phyloP scores from a whole-genome alignment of 2,888 invertebrate species.

The Caenorhabditis angaria region DNA sequence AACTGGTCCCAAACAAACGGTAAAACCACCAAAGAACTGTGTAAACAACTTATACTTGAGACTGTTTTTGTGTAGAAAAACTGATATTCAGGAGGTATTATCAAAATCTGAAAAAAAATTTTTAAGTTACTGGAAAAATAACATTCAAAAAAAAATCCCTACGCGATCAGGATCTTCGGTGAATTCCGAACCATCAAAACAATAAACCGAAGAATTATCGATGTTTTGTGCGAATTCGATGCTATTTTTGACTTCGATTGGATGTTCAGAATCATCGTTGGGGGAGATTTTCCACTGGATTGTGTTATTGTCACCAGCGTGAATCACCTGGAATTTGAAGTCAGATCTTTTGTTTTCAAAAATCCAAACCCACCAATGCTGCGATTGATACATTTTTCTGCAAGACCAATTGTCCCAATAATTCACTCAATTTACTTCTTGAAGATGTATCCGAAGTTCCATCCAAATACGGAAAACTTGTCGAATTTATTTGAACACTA shows the following conservation, averaged over 20 bases:
- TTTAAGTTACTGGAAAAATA: no score
- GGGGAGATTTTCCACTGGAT: conserved; percentile 39
- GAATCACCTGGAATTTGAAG: conserved; percentile 25
- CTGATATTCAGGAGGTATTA: conserved; percentile 28
- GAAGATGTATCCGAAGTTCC: conserved; percentile 18
- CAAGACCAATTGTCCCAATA: conserved; percentile 31
- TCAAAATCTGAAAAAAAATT: conserved; percentile 26
- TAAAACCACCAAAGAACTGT: conserved; percentile 5
- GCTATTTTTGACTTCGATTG: conserved; percentile 11
- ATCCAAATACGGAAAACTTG: conserved; percentile 28
- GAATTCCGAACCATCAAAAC: conserved; percentile 35
- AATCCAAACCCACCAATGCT: conserved; percentile 19
- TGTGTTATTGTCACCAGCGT: conserved; percentile 18
- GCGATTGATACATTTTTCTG: conserved; percentile 34
- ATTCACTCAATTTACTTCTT: conserved; percentile 29
- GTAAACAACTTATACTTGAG: not conserved
- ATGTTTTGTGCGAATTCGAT: not conserved
- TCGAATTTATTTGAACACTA: conserved; percentile 24
- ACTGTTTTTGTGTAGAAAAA: conserved; percentile 13
- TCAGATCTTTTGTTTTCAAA: conserved; percentile 12
- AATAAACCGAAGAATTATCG: conserved; percentile 13
- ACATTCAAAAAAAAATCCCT: no score
- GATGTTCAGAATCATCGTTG: conserved; percentile 25
- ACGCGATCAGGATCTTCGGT: conserved; percentile 31
- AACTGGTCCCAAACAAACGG: conserved; percentile 27